Conservation (phyloP, 1,140 invertebrate genomes). For the Nebria ingens region DNA sequence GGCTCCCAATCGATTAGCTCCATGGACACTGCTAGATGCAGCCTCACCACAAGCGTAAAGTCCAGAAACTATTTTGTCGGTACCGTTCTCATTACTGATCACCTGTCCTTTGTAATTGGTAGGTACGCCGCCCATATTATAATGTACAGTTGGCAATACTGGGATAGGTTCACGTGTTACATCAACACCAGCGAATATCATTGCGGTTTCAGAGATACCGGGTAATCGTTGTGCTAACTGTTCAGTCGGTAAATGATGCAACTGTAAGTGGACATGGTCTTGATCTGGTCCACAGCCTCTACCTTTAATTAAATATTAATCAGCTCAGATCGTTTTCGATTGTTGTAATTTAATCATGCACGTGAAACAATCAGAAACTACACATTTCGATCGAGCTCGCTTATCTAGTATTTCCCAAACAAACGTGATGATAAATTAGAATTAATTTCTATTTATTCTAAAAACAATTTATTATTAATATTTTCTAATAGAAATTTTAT, state of each 20-base stretch:
- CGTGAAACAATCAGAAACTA: too few species aligned
- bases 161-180: constrained; percentile 75
- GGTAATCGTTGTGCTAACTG: constrained; percentile 48
- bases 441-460: too few species aligned
- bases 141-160: constrained; percentile 80
- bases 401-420: too few species aligned
- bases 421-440: too few species aligned
- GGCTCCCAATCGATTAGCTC: constrained; percentile 75
- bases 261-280: constrained; percentile 71
- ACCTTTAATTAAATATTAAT: constrained; percentile 18
- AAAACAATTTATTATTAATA: too few species aligned
- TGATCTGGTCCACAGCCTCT: constrained; percentile 67
- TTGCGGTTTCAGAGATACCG: constrained; percentile 61
- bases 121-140: constrained; percentile 82
- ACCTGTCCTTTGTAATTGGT: constrained; percentile 75
- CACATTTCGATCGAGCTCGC: too few species aligned
- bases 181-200: constrained; percentile 80
- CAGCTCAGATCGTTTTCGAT: too few species aligned
- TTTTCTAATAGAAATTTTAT: too few species aligned
- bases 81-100: constrained; percentile 37
- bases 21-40: constrained; percentile 60
- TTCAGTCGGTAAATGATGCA: constrained; percentile 68
- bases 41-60: constrained; percentile 43
- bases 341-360: too few species aligned
- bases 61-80: constrained; percentile 44